These are phyloP conservation scores for Notodonta ziczac DNA, from an alignment of 2,888 invertebrate genomes.

Conservation along the genomic window DNA sequence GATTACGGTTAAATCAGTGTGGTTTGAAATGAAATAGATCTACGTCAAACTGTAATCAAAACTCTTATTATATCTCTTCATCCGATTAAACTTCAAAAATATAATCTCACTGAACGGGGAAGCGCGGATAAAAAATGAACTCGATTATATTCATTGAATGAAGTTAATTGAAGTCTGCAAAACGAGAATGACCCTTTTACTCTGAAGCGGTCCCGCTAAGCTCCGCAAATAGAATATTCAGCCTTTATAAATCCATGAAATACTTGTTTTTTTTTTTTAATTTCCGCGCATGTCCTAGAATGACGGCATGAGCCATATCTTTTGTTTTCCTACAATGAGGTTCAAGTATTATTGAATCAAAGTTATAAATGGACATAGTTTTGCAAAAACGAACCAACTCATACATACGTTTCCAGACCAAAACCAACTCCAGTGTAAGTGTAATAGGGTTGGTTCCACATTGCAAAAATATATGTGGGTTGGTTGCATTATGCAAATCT, in stretches of 20 bases:
- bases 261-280: neutral
- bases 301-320: neutral
- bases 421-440: too few relatives aligned
- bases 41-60: neutral
- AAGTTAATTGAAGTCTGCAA: slow-evolving; percentile 25
- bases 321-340: too few relatives aligned
- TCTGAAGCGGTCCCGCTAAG: slow-evolving; percentile 21
- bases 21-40: too few relatives aligned
- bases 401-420: too few relatives aligned
- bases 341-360: too few relatives aligned
- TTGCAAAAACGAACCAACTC: too few relatives aligned
- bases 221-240: slow-evolving; percentile 24
- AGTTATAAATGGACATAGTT: too few relatives aligned
- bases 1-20: too few relatives aligned
- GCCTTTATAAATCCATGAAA: slow-evolving; percentile 16
- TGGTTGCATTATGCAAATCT: too few relatives aligned
- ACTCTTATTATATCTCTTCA: neutral
- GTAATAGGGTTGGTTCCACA: too few relatives aligned
- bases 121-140: slow-evolving; percentile 24
- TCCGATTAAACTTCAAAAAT: slow-evolving; percentile 1
- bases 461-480: too few relatives aligned
- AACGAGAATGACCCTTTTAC: slow-evolving; percentile 21
- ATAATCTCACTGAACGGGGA: slow-evolving; percentile 6
- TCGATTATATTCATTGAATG: slow-evolving; percentile 28
- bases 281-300: neutral